phyloP scores from a whole-genome alignment of 1,140 invertebrate genomes.

The Meloidogyne exigua region DNA sequence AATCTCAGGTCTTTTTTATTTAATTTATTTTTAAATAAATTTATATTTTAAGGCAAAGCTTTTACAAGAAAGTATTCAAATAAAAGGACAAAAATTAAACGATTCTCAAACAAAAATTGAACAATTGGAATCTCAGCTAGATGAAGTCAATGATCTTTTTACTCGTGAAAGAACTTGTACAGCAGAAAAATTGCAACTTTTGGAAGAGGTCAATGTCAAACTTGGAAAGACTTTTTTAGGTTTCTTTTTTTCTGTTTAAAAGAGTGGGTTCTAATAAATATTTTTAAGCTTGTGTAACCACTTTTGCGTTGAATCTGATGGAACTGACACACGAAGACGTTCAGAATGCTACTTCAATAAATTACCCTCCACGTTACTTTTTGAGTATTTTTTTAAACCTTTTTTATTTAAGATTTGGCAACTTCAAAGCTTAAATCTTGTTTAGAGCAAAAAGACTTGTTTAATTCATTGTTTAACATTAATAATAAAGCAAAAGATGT shows the following conservation, averaged over 20 bases:
- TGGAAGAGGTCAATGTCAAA: neutral
- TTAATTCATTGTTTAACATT: slow-evolving; percentile 14
- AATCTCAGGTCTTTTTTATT: slow-evolving; percentile 23
- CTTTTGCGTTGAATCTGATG: slow-evolving; percentile 65
- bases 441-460: slow-evolving; percentile 30
- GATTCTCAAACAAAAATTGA: slow-evolving; percentile 69
- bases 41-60: slow-evolving; percentile 28
- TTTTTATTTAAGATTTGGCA: slow-evolving; percentile 40
- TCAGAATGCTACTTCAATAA: slow-evolving; percentile 53
- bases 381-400: neutral
- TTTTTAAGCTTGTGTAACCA: slow-evolving; percentile 65
- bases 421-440: slow-evolving; percentile 31
- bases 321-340: slow-evolving; percentile 62
- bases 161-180: slow-evolving; percentile 45
- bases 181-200: slow-evolving; percentile 11
- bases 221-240: slow-evolving; percentile 25
- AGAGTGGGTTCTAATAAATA: slow-evolving; percentile 66
- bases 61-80: slow-evolving; percentile 32
- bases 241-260: slow-evolving; percentile 29
- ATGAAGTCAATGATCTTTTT: slow-evolving; percentile 61
- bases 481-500: neutral
- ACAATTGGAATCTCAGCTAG: slow-evolving; percentile 37
- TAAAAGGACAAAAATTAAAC: slow-evolving; percentile 31
- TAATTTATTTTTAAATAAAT: too few relatives aligned
- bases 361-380: too few relatives aligned